Base-by-base conservation (phyloP, 1,140 invertebrate genomes). In the Branchinecta lindahli region DNA sequence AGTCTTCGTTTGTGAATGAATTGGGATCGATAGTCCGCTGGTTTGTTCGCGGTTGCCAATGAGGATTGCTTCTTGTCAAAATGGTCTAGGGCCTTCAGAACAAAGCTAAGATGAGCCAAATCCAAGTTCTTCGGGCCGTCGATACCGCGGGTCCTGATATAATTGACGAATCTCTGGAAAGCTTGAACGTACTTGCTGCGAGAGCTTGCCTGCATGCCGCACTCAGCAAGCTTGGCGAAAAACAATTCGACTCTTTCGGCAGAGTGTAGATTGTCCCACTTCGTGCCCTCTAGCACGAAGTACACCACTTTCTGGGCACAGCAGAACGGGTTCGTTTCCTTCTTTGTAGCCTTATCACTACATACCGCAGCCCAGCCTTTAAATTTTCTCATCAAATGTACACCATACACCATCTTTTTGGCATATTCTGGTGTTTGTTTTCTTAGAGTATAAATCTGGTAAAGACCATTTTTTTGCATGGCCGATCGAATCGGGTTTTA, bases 81-180 rank as follows among this genome's bases (percentile, higher is more conserved):
- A 52, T 52, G 47, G n/a, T n/a, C 47, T n/a, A 52, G 47, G 47
- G 47, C 47, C 47, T 52, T 52, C 47, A 52, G 9, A n/a, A 52
- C 47, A n/a, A n/a, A 52, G 47, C n/a, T 52, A 52, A 52, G 9
- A 52, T n/a, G n/a, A 9, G 47, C 47, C n/a, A 52, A 9, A n/a
- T 52, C 47, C 47, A 52, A 52, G 47, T 52, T 52, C 47, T 52
- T 52, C 47, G n/a, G 47, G 9, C 47, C 47, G 9, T 52, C 47
- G 9, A 9, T 52, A 52, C 47, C 47, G 47, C 47, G 47, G 9
- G 47, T 9, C 9, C n/a, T 52, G 47, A 52, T 52, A 52, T 9
- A 52, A 52, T 52, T n/a, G n/a, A 52, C 47, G 47, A 52, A 52
- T n/a, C n/a, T 52, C n/a, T n/a, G 47, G n/a, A 52, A n/a, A n/a